Evolutionary conservation across 1,140 invertebrate genomes (phyloP).

Genomic region (Brachystomella parvula): DNA sequence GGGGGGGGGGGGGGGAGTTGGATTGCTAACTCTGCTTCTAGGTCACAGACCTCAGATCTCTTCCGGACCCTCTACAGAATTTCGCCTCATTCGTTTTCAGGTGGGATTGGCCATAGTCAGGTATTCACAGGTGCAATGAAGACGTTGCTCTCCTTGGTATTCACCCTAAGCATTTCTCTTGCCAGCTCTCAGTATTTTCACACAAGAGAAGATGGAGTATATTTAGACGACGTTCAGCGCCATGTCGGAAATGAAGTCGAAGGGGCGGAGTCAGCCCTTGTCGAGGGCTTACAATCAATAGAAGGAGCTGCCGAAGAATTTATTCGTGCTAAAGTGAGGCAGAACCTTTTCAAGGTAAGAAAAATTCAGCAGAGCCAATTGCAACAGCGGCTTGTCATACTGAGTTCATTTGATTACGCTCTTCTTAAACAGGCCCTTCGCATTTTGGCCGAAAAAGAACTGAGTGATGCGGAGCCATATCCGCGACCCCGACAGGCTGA

Average conservation of each 20-base stretch:
- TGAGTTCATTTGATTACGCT: not conserved
- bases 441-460: conserved; percentile 28
- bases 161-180: not conserved
- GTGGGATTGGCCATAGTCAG: too few species aligned
- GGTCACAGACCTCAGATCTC: too few species aligned
- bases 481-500: conserved; percentile 26
- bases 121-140: too few species aligned
- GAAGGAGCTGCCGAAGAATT: conserved; percentile 24
- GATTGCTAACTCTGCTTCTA: not conserved
- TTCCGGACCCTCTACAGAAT: too few species aligned
- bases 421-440: conserved; percentile 28
- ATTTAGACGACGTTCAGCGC: conserved; percentile 24
- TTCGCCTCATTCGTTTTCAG: too few species aligned
- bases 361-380: not conserved
- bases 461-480: not conserved
- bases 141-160: too few species aligned
- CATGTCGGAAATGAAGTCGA: conserved; percentile 23
- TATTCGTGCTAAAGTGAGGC: conserved; percentile 31
- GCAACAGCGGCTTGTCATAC: not conserved
- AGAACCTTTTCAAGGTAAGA: conserved; percentile 34
- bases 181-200: conserved; percentile 28
- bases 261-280: conserved; percentile 10
- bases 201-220: conserved; percentile 24
- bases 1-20: not conserved
- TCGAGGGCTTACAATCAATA: conserved; percentile 20